These are phyloP conservation scores for Eupsittula cactorum DNA, from an alignment of 2,113 vertebrate genomes.

Conservation along the genomic window DNA sequence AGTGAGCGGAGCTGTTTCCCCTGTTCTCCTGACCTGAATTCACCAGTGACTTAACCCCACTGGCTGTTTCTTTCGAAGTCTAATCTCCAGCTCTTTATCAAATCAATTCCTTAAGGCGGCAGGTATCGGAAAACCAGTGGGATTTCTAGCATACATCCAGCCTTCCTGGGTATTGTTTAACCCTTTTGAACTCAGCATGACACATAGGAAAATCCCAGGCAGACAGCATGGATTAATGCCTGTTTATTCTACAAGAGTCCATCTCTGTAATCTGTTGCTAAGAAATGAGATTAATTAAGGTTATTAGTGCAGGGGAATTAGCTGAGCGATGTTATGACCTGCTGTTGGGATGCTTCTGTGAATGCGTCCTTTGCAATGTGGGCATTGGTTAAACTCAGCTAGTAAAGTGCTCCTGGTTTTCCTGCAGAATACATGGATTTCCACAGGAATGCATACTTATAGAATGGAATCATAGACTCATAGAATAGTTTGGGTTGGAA, in stretches of 20 bases:
- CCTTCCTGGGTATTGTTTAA: not conserved
- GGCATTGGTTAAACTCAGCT: not conserved
- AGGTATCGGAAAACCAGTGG: not conserved
- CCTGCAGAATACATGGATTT: not conserved
- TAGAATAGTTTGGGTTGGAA: not conserved
- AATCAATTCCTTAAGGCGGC: not conserved
- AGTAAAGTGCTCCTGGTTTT: not conserved
- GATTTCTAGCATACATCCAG: not conserved
- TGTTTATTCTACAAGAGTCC: not conserved
- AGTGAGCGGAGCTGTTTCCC: not conserved
- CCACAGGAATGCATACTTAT: not conserved
- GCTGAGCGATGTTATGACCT: not conserved
- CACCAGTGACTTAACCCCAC: not conserved
- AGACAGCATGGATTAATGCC: not conserved
- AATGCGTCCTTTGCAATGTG: not conserved
- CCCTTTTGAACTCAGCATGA: not conserved
- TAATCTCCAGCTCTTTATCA: not conserved
- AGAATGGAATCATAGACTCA: not conserved
- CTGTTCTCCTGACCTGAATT: not conserved
- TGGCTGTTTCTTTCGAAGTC: not conserved
- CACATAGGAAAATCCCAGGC: not conserved
- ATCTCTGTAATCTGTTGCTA: not conserved
- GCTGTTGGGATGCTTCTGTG: not conserved
- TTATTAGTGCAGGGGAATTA: not conserved
- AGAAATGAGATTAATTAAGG: constrained; percentile 16